Evolutionary conservation across 2,888 invertebrate species (phyloP).

Genomic region (Axea sp.): DNA sequence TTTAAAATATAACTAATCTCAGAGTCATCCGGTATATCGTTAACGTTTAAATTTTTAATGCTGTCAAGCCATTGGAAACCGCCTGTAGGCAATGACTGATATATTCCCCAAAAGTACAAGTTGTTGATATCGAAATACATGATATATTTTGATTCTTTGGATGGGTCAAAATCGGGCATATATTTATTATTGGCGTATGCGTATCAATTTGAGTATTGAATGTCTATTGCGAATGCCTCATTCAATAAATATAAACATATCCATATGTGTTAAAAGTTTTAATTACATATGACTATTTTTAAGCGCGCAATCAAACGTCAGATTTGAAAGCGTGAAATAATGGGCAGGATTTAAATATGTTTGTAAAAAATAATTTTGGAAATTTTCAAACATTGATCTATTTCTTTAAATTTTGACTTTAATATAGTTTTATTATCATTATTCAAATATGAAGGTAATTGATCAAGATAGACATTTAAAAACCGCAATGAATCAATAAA

Average conservation of each 20-base stretch:
- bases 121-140: slow-evolving; percentile 65
- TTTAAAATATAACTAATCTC: slow-evolving; percentile 21
- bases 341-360: background rate
- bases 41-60: slow-evolving; percentile 6
- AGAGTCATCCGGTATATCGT: slow-evolving; percentile 1
- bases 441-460: slow-evolving; percentile 1
- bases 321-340: background rate
- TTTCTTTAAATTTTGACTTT: background rate
- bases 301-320: background rate
- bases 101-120: slow-evolving; percentile 59
- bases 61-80: slow-evolving; percentile 45
- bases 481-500: slow-evolving; percentile 9
- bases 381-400: slow-evolving; percentile 37
- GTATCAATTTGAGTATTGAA: slow-evolving; percentile 26
- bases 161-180: slow-evolving; percentile 46
- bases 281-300: background rate
- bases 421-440: background rate
- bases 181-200: slow-evolving; percentile 15
- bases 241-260: slow-evolving; percentile 39
- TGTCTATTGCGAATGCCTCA: background rate
- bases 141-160: slow-evolving; percentile 39
- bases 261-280: slow-evolving; percentile 4
- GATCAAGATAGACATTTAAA: background rate
- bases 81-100: slow-evolving; percentile 52
- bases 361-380: slow-evolving; percentile 30